phyloP scores from a whole-genome alignment of 2,888 invertebrate genomes.

The Drosophila flavopinicola region DNA sequence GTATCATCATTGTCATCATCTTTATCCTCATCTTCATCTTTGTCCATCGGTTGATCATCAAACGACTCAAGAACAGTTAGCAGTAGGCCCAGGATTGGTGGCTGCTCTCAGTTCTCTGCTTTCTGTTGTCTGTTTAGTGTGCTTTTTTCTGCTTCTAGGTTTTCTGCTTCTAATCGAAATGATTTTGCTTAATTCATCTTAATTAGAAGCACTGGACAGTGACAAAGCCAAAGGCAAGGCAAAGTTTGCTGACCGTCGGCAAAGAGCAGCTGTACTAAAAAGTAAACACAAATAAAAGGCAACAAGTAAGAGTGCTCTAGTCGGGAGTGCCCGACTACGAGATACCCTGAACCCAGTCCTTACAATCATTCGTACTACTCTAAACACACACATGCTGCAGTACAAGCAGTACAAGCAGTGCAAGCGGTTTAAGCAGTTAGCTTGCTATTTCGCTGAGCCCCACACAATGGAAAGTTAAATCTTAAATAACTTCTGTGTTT shows the following conservation, averaged over 20 bases:
- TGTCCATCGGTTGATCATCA: slow-evolving; percentile 72
- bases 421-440: too few relatives aligned
- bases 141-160: slow-evolving; percentile 2
- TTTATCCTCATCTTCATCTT: slow-evolving; percentile 11
- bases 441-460: too few relatives aligned
- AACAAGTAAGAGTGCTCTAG: too few relatives aligned
- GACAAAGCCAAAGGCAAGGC: slow-evolving; percentile 13
- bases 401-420: too few relatives aligned
- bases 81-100: too few relatives aligned
- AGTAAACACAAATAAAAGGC: slow-evolving; percentile 45
- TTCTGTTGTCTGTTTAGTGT: not conserved
- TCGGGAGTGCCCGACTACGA: too few relatives aligned
- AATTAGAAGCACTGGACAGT: slow-evolving; percentile 74
- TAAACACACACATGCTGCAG: too few relatives aligned
- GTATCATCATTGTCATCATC: slow-evolving; percentile 31
- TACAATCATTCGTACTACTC: too few relatives aligned
- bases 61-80: slow-evolving; percentile 70
- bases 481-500: too few relatives aligned
- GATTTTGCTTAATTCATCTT: slow-evolving; percentile 80
- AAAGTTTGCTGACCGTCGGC: slow-evolving; percentile 65
- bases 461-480: too few relatives aligned
- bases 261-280: slow-evolving; percentile 26
- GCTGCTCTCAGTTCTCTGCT: slow-evolving; percentile 16
- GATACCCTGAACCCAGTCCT: too few relatives aligned
- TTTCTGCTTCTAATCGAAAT: slow-evolving; percentile 73